Evolutionary conservation across 1,140 invertebrate species (phyloP), one percentile per base, ranked within the genome.

Genomic region (Zaprionus inermis): DNA sequence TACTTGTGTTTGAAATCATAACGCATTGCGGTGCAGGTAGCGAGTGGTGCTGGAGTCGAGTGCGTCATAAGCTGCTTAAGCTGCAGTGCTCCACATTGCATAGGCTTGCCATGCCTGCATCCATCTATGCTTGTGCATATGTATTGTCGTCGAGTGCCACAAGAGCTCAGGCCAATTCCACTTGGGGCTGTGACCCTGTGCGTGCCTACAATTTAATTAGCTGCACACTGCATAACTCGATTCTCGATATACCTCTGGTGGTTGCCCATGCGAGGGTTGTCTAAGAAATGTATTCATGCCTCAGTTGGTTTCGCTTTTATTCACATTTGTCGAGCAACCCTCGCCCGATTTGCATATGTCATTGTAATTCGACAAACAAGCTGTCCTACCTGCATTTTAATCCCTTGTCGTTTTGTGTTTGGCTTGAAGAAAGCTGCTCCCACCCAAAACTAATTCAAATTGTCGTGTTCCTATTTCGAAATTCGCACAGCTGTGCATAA

Each of bases 201-300:
- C 74, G 74, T 84, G 78, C 70, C 74, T 78, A 60, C 64, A 75
- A 85, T 86, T 84, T 84, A 84, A 84, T 84, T 85, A 84, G 85
- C 78, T 78, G 69, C 59, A 72, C 68, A 84, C 67, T 72, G 61
- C 61, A 63, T 46, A 83, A 67, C 75, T n/a, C n/a, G n/a, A 78
- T 75, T 82, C 61, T 65, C 79, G 69, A 74, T 74, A 61, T 28
- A n/a, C n/a, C n/a, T 22, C 46, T 38, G 51, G 12, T 32, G 1
- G 36, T 38, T 22, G 4, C 20, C 10, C 18, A 38, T 34, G 30
- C 46, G 60, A 64, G 49, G 22, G 49, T 22, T 12, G 14, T 9
- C 36, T 14, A 36, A 36, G 22, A 28, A 12, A 14, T 24, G 5
- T 18, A n/a, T 56, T 11, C 36, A 7, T 20, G 6, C 10, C 5